Evolutionary conservation across 2,797 vertebrate species (phyloP), one percentile per base, ranked within the genome.

Genomic region (Diplodus puntazzo): DNA sequence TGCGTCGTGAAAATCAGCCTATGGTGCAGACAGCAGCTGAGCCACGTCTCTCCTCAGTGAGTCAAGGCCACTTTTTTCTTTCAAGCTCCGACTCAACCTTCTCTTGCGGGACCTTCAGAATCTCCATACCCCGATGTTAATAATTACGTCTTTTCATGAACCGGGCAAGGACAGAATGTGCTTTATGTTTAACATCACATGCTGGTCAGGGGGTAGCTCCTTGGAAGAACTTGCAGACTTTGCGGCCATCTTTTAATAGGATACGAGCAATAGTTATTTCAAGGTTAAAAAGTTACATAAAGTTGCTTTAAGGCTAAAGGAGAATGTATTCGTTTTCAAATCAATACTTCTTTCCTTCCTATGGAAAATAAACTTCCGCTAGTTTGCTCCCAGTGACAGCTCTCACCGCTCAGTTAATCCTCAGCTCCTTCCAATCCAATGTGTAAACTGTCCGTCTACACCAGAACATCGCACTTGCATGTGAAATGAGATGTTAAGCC

Each of bases 401-500:
- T 75, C 46, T 77, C 64, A 75, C 63, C 78, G 65, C 77, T 74
- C 30, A 55, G 75, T 79, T 70, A 72, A 83, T 73, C 85, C 67
- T 88, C 64, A 67, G 58, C 70, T 75, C 70, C 52, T 52, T 75
- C 72, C 64, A 17, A 62, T 75, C 59, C 76, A 60, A 60, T 69
- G 73, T 77, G 57, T 50, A 68, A 83, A 83, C 65, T 34, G 21
- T 64, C 65, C 59, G 27, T 73, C 81, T 70, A 39, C 66, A 62
- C 70, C 73, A 86, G 62, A 86, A 75, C 80, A 79, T 80, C 52
- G 75, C 60, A 72, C 74, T 75, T 84, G 69, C 79, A 90, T 77
- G 85, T 82, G 65, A 91, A 91, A 87, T 88, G 83, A 76, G 81
- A 91, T 87, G 88, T 90, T 81, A 74, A 83, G 83, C 82, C 82